Base-by-base conservation (phyloP, 2,888 invertebrate genomes). In the Chymomyza fuscimana region DNA sequence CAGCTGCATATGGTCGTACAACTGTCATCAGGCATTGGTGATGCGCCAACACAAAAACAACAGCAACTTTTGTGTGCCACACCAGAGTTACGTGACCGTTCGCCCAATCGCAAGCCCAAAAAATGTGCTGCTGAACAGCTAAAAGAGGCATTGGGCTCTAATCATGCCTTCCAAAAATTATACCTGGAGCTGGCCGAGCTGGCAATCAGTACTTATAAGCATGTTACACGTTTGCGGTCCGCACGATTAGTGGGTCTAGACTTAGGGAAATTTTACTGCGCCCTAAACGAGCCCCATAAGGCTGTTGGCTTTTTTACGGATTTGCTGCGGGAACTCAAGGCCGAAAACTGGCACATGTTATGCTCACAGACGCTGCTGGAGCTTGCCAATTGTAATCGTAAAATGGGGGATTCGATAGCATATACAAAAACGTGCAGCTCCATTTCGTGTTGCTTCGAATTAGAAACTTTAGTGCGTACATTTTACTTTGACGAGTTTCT, bases 191-290 rank as follows among this genome's bases (percentile, higher is more conserved):
- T 98, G 71, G 97, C 98, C 0, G 99, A 99, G 91, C 92, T 98
- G 75, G 97, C 98, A 0, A 98, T 98, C 94, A 97, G 98, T 65
- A 98, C 98, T 0, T 98, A 97, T 90, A 99, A 99, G 89, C 98
- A 98, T 92, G 97, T 98, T 76, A 96, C 96, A 1, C 93, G 96
- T 72, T 90, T 94, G 80, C 93, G 95, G 90, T 97, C 96, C 66
- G 98, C 98, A 0, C 94, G 97, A 56, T 93, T 96, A 61, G 96
- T 98, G 69, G 98, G 98, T 0, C 94, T 96, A 52, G 97, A 98
- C 86, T 92, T 99, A 63, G 98, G 98, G 0, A 94, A 95, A 32
- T 98, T 98, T 91, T 98, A 99, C 91, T 95, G 97, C 81, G 95
- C 96, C 76, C 93, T 96, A 9, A 96, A 96, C 1, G 96, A 97